phyloP scores from a whole-genome alignment of 2,113 vertebrate genomes.

The Muntiacus muntjak region DNA sequence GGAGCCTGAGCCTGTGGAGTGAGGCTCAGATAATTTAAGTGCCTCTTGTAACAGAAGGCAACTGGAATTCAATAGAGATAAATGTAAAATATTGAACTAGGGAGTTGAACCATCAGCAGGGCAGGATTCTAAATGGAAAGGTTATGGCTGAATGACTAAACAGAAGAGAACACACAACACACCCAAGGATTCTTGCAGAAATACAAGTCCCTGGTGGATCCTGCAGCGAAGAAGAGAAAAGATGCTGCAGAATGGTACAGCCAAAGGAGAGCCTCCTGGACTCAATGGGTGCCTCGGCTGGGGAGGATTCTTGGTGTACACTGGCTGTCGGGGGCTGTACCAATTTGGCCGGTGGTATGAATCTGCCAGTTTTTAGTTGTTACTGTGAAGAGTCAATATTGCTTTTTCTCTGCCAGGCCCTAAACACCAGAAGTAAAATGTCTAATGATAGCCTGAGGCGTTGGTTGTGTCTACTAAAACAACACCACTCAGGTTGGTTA shows the following conservation, averaged over 20 bases:
- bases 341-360: background rate
- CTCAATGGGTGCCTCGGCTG: background rate
- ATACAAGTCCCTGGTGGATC: background rate
- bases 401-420: constrained; percentile 47
- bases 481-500: background rate
- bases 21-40: constrained; percentile 55
- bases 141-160: constrained; percentile 63
- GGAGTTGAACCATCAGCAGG: constrained; percentile 47
- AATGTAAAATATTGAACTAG: constrained; percentile 75
- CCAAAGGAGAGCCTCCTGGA: background rate
- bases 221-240: background rate
- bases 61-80: constrained; percentile 76
- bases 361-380: background rate
- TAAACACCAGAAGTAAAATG: constrained; percentile 45
- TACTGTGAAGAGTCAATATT: constrained; percentile 27
- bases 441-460: constrained; percentile 38
- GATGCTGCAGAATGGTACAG: rapidly evolving
- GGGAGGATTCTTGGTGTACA: background rate
- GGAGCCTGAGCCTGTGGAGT: constrained; percentile 17
- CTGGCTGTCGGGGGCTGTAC: background rate
- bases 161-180: constrained; percentile 20
- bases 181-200: constrained; percentile 50
- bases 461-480: background rate
- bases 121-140: constrained; percentile 67
- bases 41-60: constrained; percentile 68